Conservation (phyloP, 2,797 vertebrate genomes). For the Gymnodraco acuticeps region DNA sequence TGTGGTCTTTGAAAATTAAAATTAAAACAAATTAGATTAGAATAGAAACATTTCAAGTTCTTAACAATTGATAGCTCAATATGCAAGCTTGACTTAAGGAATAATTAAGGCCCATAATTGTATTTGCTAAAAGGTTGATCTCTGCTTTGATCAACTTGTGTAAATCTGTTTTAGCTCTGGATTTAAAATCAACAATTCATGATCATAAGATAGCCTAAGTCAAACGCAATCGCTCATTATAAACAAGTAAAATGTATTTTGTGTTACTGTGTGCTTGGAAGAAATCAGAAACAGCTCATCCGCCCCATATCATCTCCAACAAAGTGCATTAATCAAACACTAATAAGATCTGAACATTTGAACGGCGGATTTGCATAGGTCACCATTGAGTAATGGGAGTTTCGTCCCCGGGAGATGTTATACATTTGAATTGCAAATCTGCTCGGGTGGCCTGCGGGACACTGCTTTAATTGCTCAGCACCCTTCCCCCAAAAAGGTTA, state of each 20-base stretch:
- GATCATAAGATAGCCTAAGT: background rate
- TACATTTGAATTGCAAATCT: conserved; percentile 58
- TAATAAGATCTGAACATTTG: conserved; percentile 13
- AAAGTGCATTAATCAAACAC: conserved; percentile 1
- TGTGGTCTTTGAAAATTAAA: background rate
- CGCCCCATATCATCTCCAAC: background rate
- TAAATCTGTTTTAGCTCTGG: background rate
- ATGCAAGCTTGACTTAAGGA: background rate
- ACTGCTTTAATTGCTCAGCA: conserved; percentile 51
- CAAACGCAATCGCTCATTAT: background rate
- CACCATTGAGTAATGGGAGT: conserved; percentile 49
- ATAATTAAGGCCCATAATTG: background rate
- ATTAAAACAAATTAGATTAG: background rate
- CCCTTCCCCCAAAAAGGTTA: conserved; percentile 42
- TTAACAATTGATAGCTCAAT: too few relatives aligned
- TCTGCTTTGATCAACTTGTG: background rate
- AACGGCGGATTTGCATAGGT: conserved; percentile 33
- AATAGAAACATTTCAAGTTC: background rate
- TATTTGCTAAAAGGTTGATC: background rate
- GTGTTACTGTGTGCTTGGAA: background rate
- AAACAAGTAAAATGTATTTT: background rate
- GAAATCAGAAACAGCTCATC: background rate
- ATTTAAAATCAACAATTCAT: conserved; percentile 7
- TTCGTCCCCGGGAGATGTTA: conserved; percentile 19
- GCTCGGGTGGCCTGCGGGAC: conserved; percentile 40